Evolutionary conservation across 2,113 vertebrate genomes (phyloP).

Genomic region (Origma solitaria): DNA sequence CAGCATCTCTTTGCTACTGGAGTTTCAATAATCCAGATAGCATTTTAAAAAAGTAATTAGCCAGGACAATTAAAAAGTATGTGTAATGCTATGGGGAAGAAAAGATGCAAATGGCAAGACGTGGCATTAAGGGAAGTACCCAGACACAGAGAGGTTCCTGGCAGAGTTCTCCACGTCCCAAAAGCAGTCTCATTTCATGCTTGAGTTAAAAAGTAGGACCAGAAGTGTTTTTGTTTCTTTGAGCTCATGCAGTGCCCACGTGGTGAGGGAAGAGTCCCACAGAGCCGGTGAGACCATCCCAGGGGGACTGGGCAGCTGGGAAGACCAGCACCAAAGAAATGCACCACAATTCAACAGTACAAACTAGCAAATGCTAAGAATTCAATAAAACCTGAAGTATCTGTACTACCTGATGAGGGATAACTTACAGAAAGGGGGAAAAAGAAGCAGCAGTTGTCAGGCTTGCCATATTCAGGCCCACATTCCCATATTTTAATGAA

Average conservation of each 20-base stretch:
- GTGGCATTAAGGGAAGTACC: neutral
- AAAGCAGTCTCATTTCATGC: neutral
- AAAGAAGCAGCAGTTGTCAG: neutral
- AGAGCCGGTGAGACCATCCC: neutral
- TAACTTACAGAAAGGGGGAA: neutral
- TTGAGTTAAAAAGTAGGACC: neutral
- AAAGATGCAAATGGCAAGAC: neutral
- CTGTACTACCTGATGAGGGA: neutral
- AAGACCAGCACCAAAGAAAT: accelerated
- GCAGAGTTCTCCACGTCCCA: neutral
- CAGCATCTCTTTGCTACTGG: neutral
- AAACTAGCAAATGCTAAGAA: neutral
- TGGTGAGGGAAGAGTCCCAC: neutral
- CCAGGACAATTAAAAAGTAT: neutral
- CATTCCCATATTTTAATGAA: neutral
- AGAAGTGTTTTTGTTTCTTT: neutral
- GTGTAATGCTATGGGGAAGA: too few species aligned
- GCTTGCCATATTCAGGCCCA: neutral
- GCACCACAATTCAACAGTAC: neutral
- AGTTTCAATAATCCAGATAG: neutral
- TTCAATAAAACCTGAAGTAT: neutral
- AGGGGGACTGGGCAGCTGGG: neutral
- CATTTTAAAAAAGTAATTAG: neutral
- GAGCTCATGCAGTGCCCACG: accelerated
- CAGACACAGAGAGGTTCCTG: neutral